Base-by-base conservation (phyloP, 2,797 vertebrate species). In the Lepus oiostolus region DNA sequence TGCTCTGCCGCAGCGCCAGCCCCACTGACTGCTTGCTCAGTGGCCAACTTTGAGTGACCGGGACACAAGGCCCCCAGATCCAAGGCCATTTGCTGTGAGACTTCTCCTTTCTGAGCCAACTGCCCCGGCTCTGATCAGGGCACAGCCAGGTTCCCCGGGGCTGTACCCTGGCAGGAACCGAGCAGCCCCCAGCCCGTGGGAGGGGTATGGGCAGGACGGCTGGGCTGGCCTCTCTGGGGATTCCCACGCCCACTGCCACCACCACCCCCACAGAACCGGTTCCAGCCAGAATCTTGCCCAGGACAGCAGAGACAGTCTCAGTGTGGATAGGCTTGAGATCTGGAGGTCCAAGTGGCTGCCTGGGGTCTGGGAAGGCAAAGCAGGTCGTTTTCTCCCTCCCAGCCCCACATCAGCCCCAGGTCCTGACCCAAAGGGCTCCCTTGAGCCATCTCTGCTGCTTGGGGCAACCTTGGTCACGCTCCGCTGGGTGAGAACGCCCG, bases 381-480 rank as follows among this genome's bases (percentile, higher is more conserved):
- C 58, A 70, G 92, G 87, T 87, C 87, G 38, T 58, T 5, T 1
- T 72, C 54, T 47, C 85, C 24, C 60, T 32, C 58, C 70, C 17
- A 6, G 42, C 30, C 50, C 2, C 7, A 67, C 32, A 10, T 86
- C 93, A 82, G 58, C 84, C 71, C 68, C 38, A n/a, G 84, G 58
- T 89, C 50, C 87, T 47, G 19, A 85, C 94, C 75, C 50, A 63
- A 79, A 90, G 94, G 92, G 72, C 88, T 79, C 86, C 67, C n/a
- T 58, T 74, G 68, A 47, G 82, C 58, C 82, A 90, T 52, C 28
- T 71, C 58, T 76, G 74, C 38, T 35, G 13, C 90, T 94, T 68
- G 52, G 85, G 85, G 19, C 47, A 67, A 74, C 80, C 65, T 71
- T 71, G 30, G 81, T 76, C 77, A 91, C 0, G 2, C 70, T 92